phyloP scores from a whole-genome alignment of 53 echinoderm and acorn worm genomes.

The Holothuria leucospilota region DNA sequence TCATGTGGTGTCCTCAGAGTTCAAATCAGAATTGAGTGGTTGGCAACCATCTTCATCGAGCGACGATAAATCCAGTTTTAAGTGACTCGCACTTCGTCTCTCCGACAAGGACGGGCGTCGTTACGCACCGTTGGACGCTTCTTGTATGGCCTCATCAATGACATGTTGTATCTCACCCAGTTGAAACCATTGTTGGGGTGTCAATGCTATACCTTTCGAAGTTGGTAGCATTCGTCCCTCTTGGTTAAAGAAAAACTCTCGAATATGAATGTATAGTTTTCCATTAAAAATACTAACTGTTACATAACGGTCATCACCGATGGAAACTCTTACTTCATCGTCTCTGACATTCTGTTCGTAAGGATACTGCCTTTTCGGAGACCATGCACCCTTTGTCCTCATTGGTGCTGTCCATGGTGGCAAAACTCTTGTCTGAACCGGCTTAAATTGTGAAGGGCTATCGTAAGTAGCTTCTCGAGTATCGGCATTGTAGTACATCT shows the following conservation, averaged over 20 bases:
- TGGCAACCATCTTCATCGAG: too few species aligned
- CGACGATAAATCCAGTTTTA: too few species aligned
- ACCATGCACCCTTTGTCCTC: not conserved
- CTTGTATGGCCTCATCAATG: not conserved
- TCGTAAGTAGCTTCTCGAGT: not conserved
- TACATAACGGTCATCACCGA: not conserved
- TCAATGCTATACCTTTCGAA: not conserved
- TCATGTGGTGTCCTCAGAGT: too few species aligned
- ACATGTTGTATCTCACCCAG: not conserved
- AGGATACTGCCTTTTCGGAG: not conserved
- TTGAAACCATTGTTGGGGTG: not conserved
- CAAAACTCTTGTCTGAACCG: not conserved
- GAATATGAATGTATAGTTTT: slow-evolving; percentile 6
- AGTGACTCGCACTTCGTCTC: too few species aligned
- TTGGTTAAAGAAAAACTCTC: not conserved
- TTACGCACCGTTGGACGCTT: not conserved
- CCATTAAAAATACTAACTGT: slow-evolving; percentile 1
- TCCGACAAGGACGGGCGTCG: too few species aligned
- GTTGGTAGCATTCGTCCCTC: not conserved
- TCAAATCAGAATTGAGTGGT: too few species aligned
- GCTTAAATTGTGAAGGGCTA: not conserved
- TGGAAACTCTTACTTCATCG: not conserved
- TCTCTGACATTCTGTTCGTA: not conserved
- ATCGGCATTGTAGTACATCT: not conserved
- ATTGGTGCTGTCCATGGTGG: not conserved